Conservation (phyloP, 1,140 invertebrate species). For the Ooceraea biroi region DNA sequence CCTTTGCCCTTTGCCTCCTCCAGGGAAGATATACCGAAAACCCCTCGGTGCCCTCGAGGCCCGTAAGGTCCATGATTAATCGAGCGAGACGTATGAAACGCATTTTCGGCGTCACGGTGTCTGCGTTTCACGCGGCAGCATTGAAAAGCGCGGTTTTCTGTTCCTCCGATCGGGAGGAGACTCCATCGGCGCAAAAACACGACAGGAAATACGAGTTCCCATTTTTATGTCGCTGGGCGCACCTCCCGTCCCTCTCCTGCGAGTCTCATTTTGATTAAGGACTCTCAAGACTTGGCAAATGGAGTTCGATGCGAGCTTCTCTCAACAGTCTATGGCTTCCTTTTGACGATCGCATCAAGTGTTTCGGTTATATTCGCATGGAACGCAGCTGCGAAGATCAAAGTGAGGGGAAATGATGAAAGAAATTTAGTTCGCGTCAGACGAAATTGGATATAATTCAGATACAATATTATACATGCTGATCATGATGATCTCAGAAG, state of each 20-base stretch:
- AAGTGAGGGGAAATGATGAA: neutral
- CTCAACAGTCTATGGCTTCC: neutral
- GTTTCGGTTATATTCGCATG: neutral
- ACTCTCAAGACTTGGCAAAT: constrained; percentile 17
- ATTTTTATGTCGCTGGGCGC: constrained; percentile 49
- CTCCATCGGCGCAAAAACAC: constrained; percentile 65
- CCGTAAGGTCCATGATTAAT: constrained; percentile 72
- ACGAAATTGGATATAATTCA: neutral
- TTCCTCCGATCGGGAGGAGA: constrained; percentile 62
- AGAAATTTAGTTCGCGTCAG: neutral
- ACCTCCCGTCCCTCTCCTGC: constrained; percentile 16
- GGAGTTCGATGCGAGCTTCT: neutral
- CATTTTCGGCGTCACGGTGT: constrained; percentile 80
- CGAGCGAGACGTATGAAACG: constrained; percentile 46
- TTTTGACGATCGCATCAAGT: neutral
- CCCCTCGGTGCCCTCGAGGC: constrained; percentile 23
- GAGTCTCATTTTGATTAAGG: constrained; percentile 31
- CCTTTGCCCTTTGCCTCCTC: constrained; percentile 19
- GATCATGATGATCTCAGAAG: no score
- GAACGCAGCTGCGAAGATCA: neutral
- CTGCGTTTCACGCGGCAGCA: constrained; percentile 69
- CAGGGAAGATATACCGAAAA: constrained; percentile 43
- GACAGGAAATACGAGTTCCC: constrained; percentile 77
- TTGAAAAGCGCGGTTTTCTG: constrained; percentile 71
- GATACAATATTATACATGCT: no score